A percentile compares a stretch with the other conserved stretches of the same genome.
phyloP scores from a whole-genome alignment of 2,797 vertebrate genomes.

The Carduelis carduelis region DNA sequence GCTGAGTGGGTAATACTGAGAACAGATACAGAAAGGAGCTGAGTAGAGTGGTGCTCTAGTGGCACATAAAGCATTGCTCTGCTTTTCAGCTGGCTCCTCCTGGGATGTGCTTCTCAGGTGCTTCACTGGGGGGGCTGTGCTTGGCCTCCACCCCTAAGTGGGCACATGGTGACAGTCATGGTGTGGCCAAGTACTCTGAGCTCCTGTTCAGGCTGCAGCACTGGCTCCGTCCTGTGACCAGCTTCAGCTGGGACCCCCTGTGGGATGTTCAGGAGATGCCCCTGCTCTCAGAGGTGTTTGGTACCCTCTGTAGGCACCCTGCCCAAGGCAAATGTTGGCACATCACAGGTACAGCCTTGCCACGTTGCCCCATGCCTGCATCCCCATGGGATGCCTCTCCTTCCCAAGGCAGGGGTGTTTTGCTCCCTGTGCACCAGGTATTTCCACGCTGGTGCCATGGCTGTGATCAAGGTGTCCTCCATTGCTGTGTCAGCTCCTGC shows the following conservation, averaged over 20 bases:
- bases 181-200: fast-evolving
- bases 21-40: not conserved
- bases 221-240: not conserved
- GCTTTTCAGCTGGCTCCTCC: not conserved
- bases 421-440: not conserved
- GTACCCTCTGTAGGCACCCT: no score
- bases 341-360: not conserved
- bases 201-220: not conserved
- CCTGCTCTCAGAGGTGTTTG: not conserved
- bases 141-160: not conserved
- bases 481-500: not conserved
- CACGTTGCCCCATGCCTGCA: fast-evolving
- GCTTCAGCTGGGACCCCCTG: not conserved
- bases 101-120: not conserved
- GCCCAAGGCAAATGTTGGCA: not conserved
- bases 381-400: fast-evolving
- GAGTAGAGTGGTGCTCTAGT: not conserved
- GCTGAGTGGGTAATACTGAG: not conserved
- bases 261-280: not conserved
- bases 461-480: not conserved
- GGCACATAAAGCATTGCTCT: not conserved
- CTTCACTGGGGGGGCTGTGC: not conserved
- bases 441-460: not conserved
- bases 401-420: not conserved
- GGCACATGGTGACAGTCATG: not conserved